Evolutionary conservation across 2,113 vertebrate genomes (phyloP).

Genomic region (Copsychus sechellarum): DNA sequence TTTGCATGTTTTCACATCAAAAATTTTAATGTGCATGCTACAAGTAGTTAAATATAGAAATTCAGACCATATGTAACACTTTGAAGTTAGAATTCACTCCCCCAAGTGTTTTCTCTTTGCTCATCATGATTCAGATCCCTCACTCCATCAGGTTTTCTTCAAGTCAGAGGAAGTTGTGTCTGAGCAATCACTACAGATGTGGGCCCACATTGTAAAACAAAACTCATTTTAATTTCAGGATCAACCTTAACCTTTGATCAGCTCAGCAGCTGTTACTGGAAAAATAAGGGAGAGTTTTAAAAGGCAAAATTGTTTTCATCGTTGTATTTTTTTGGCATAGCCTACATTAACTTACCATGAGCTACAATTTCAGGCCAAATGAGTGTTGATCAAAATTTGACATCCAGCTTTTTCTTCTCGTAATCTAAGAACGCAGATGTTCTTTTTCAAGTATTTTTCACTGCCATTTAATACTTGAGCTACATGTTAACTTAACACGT

Average conservation of each 20-base stretch:
- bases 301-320: not conserved
- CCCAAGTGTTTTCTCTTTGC: not conserved
- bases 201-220: not conserved
- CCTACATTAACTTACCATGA: not conserved
- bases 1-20: not conserved
- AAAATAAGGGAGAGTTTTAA: not conserved
- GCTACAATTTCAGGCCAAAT: not conserved
- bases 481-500: not conserved
- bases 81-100: not conserved
- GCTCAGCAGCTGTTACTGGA: not conserved
- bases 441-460: not conserved
- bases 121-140: not conserved
- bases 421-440: not conserved
- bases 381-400: not conserved
- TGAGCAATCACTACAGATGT: not conserved
- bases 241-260: not conserved
- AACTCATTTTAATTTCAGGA: not conserved
- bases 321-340: not conserved
- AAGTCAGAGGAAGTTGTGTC: not conserved
- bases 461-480: not conserved
- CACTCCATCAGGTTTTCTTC: not conserved
- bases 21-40: not conserved
- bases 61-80: not conserved
- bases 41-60: not conserved
- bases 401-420: not conserved